These are phyloP conservation scores for Subacronicta megacephala DNA, from an alignment of 2,888 invertebrate species.

Conservation along the genomic window DNA sequence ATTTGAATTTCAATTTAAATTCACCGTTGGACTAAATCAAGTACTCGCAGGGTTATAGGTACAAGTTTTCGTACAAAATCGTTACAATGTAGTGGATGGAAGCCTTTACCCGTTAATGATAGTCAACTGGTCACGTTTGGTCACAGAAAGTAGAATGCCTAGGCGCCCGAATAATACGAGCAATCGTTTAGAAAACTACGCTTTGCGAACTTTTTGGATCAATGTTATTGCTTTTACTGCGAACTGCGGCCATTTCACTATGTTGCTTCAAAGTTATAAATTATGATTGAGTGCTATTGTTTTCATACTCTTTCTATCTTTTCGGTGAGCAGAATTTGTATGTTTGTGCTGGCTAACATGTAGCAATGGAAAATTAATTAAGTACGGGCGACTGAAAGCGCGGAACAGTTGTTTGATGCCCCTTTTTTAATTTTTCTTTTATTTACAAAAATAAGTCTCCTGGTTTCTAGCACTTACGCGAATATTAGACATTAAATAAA, in stretches of 20 bases:
- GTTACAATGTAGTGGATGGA: slow-evolving; percentile 36
- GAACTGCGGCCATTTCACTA: slow-evolving; percentile 18
- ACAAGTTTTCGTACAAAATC: slow-evolving; percentile 17
- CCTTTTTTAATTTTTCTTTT: too few species aligned
- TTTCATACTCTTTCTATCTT: slow-evolving; percentile 7
- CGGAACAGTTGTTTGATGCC: too few species aligned
- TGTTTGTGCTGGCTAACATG: too few species aligned
- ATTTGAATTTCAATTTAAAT: slow-evolving; percentile 37
- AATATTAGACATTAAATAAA: too few species aligned
- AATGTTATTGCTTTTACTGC: slow-evolving; percentile 45
- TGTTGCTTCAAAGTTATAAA: slow-evolving; percentile 30
- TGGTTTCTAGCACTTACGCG: too few species aligned
- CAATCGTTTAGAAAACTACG: slow-evolving; percentile 46
- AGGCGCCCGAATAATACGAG: slow-evolving; percentile 32
- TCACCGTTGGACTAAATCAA: slow-evolving; percentile 25
- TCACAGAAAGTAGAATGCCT: slow-evolving; percentile 22
- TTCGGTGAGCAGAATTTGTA: slow-evolving; percentile 1
- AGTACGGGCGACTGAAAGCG: too few species aligned
- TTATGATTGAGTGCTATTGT: slow-evolving; percentile 20
- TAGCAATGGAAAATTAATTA: too few species aligned
- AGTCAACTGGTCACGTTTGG: slow-evolving; percentile 24
- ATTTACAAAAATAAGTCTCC: too few species aligned
- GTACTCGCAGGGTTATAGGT: slow-evolving; percentile 10
- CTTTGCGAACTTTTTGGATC: slow-evolving; percentile 42
- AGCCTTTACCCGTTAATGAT: slow-evolving; percentile 34